Evolutionary conservation across 2,797 vertebrate genomes (phyloP).

Genomic region (Melanogrammus aeglefinus): DNA sequence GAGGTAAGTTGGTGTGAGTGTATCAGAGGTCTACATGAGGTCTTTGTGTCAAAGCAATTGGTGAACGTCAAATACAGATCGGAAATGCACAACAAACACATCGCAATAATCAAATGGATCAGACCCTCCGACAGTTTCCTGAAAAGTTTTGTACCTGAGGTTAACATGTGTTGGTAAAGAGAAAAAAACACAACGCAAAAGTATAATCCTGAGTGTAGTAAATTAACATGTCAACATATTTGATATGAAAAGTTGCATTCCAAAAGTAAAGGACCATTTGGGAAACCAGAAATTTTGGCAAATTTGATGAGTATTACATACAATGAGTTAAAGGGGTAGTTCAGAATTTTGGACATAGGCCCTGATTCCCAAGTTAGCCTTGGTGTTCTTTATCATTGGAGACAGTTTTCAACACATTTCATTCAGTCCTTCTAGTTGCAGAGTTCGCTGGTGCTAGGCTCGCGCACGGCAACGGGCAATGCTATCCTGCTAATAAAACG

Average conservation of each 20-base stretch:
- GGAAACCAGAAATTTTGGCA: background rate
- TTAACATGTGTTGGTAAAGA: constrained; percentile 61
- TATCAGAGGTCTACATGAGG: constrained; percentile 71
- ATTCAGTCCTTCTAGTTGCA: too few relatives aligned
- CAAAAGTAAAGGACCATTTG: constrained; percentile 47
- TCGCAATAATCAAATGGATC: constrained; percentile 69
- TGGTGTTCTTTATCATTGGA: too few relatives aligned
- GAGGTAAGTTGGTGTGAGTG: constrained; percentile 54
- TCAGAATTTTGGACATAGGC: too few relatives aligned
- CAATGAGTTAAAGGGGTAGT: background rate
- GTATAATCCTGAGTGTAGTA: constrained; percentile 67
- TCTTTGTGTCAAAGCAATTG: constrained; percentile 70
- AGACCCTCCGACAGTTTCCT: constrained; percentile 70
- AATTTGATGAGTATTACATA: background rate
- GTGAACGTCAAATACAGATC: constrained; percentile 69
- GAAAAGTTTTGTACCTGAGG: constrained; percentile 74
- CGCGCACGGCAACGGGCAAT: too few relatives aligned
- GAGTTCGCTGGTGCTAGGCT: too few relatives aligned
- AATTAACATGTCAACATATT: constrained; percentile 57
- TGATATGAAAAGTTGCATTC: constrained; percentile 44
- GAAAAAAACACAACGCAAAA: constrained; percentile 50
- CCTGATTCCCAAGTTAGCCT: too few relatives aligned
- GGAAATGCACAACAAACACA: constrained; percentile 69
- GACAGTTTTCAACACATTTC: too few relatives aligned
- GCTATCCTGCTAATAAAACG: too few relatives aligned